These are phyloP conservation scores for Buphagus erythrorhynchus DNA, from an alignment of 2,797 vertebrate genomes.

Conservation along the genomic window DNA sequence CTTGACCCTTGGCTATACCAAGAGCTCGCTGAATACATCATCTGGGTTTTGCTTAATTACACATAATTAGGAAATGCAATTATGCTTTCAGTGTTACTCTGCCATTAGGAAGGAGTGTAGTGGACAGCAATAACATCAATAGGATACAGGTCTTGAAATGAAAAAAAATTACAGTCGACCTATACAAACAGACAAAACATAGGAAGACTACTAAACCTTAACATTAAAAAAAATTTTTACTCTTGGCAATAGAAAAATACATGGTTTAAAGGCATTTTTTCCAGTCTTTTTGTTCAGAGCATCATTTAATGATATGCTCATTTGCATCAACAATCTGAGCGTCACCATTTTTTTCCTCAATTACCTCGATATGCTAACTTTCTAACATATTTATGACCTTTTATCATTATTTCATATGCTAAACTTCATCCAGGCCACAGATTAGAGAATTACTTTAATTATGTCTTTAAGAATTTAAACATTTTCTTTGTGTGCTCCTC, in stretches of 20 bases:
- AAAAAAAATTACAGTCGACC: slow-evolving; percentile 43
- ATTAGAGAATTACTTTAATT: slow-evolving; percentile 24
- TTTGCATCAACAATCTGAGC: slow-evolving; percentile 49
- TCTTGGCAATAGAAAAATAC: slow-evolving; percentile 24
- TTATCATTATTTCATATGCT: slow-evolving; percentile 17
- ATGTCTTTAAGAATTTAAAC: neutral
- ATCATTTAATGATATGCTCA: slow-evolving; percentile 29
- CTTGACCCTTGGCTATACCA: slow-evolving; percentile 78
- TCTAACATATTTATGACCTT: slow-evolving; percentile 38
- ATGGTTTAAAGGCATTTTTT: slow-evolving; percentile 9
- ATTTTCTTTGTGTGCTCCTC: neutral
- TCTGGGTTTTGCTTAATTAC: slow-evolving; percentile 83
- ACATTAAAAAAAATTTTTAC: neutral
- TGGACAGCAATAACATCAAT: slow-evolving; percentile 66
- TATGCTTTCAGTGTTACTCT: slow-evolving; percentile 72
- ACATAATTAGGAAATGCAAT: slow-evolving; percentile 82
- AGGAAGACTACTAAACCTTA: slow-evolving; percentile 36
- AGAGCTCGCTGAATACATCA: slow-evolving; percentile 77
- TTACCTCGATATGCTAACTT: slow-evolving; percentile 60
- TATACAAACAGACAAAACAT: slow-evolving; percentile 35
- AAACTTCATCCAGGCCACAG: neutral
- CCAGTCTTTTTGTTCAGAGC: slow-evolving; percentile 36
- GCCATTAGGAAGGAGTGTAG: slow-evolving; percentile 69
- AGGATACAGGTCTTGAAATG: slow-evolving; percentile 30
- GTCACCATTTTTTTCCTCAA: slow-evolving; percentile 3